Conservation (phyloP, 2,888 invertebrate species). For the Argynnis bischoffii region DNA sequence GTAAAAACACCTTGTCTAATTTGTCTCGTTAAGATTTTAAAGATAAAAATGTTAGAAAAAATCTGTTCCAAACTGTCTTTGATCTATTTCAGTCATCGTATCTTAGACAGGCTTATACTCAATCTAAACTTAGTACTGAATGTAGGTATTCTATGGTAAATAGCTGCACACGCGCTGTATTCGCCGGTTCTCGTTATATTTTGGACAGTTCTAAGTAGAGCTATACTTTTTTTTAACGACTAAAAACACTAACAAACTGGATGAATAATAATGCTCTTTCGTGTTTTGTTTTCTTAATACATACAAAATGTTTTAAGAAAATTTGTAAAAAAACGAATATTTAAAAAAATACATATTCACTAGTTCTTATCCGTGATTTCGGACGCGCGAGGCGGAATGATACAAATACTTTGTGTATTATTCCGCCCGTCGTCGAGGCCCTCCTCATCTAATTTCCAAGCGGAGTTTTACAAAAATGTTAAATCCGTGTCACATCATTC, state of each 20-base stretch:
- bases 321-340: conserved; percentile 2
- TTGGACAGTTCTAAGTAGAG: conserved; percentile 30
- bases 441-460: too few species aligned
- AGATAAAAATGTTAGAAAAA: conserved; percentile 1
- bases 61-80: conserved; percentile 13
- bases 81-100: conserved; percentile 26
- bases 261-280: conserved; percentile 27
- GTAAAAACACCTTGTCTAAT: not conserved
- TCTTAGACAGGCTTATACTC: conserved; percentile 28
- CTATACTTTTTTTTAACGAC: conserved; percentile 27
- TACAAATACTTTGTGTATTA: too few species aligned
- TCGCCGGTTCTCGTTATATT: conserved; percentile 26
- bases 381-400: too few species aligned
- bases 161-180: conserved; percentile 6
- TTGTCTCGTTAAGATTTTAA: not conserved
- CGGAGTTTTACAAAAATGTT: too few species aligned
- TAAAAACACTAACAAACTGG: conserved; percentile 34
- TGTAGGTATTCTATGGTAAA: conserved; percentile 30
- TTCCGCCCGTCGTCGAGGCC: too few species aligned
- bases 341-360: too few species aligned
- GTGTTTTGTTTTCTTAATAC: conserved; percentile 9
- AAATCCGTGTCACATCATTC: too few species aligned
- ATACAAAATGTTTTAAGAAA: not conserved
- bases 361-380: too few species aligned
- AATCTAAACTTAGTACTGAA: conserved; percentile 20